Evolutionary conservation across 1,140 invertebrate genomes (phyloP).

Genomic region (Meteorus sp.): DNA sequence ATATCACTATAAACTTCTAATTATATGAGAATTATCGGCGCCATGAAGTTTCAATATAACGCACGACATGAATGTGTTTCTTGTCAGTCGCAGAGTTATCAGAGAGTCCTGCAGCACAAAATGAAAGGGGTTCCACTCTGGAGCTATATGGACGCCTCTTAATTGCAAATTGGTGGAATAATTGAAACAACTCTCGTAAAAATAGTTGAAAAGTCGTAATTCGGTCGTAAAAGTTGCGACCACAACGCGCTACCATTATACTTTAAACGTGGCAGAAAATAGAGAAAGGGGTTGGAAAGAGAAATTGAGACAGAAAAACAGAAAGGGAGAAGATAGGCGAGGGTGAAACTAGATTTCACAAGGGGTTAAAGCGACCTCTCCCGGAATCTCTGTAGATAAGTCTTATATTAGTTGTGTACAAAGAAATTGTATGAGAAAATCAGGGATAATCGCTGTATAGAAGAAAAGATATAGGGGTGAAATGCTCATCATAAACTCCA

Average conservation of each 20-base stretch:
- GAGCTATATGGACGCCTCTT: slow-evolving; percentile 35
- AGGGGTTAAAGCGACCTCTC: no score
- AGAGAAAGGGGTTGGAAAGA: slow-evolving; percentile 26
- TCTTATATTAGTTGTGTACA: background rate
- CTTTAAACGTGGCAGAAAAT: slow-evolving; percentile 25
- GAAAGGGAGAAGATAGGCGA: slow-evolving; percentile 22
- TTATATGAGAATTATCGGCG: slow-evolving; percentile 49
- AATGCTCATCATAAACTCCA: no score
- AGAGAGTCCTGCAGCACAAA: slow-evolving; percentile 10
- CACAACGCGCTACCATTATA: slow-evolving; percentile 47
- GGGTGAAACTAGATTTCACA: slow-evolving; percentile 30
- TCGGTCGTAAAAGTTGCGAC: slow-evolving; percentile 52
- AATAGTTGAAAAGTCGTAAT: slow-evolving; percentile 57
- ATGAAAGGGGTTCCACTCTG: slow-evolving; percentile 23
- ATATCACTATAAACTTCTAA: no score
- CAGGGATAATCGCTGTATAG: no score
- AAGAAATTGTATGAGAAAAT: no score
- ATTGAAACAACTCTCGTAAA: slow-evolving; percentile 59
- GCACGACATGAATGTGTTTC: background rate
- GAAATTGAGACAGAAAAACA: slow-evolving; percentile 24
- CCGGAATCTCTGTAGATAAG: slow-evolving; percentile 34
- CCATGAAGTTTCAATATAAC: slow-evolving; percentile 45
- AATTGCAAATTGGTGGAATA: slow-evolving; percentile 58
- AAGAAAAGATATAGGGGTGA: no score
- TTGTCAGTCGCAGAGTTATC: no score